A percentile compares a stretch with the other conserved stretches of the same genome.
These are phyloP conservation scores for Sialia sialis DNA, from an alignment of 2,113 vertebrate genomes.

Conservation along the genomic window DNA sequence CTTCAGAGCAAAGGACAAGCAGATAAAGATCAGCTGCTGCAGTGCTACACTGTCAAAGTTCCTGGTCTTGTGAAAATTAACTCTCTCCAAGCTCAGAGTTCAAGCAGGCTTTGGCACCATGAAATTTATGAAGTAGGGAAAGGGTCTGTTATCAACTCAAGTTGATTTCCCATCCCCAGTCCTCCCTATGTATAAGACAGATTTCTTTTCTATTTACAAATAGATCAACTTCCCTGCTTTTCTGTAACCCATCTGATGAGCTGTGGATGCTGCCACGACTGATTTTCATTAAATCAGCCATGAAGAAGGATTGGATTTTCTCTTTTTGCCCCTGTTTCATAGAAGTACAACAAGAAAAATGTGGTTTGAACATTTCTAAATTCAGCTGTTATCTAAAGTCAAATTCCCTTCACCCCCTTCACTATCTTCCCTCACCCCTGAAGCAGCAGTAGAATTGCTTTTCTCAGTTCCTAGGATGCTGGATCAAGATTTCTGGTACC, in stretches of 20 bases:
- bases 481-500: background rate
- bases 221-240: background rate
- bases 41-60: conserved; percentile 2
- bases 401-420: background rate
- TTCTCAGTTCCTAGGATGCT: background rate
- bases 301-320: background rate
- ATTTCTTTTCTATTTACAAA: conserved; percentile 27
- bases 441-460: background rate
- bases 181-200: background rate
- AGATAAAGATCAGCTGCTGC: conserved; percentile 52
- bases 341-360: background rate
- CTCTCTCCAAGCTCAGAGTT: background rate
- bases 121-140: background rate
- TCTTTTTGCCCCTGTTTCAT: background rate
- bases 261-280: background rate
- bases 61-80: conserved; percentile 35
- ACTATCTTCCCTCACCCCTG: background rate
- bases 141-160: background rate
- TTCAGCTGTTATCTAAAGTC: background rate
- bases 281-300: conserved; percentile 19
- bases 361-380: background rate
- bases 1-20: conserved; percentile 40
- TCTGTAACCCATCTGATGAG: conserved; percentile 4
- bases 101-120: background rate
- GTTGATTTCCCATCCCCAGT: background rate